Conservation (phyloP, 2,113 vertebrate genomes). For the Noctilio leporinus region DNA sequence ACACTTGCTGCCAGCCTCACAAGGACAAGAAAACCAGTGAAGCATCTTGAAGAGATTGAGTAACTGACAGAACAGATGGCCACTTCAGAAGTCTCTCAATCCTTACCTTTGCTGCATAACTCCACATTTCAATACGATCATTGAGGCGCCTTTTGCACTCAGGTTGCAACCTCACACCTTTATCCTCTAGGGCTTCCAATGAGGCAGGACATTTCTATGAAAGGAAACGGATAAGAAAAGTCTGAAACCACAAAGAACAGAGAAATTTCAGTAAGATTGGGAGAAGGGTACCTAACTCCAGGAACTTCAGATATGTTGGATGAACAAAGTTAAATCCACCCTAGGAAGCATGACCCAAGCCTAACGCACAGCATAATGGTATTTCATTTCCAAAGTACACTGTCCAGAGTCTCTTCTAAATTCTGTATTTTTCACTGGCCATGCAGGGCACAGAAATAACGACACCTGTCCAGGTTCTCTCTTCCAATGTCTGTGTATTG, state of each 20-base stretch:
- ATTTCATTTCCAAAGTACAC: not conserved
- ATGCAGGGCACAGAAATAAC: not conserved
- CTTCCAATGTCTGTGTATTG: not conserved
- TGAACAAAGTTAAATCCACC: not conserved
- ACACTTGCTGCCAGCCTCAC: not conserved
- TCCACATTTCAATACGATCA: conserved; percentile 99
- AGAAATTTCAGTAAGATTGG: not conserved
- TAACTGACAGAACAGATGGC: not conserved
- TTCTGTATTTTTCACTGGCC: not conserved
- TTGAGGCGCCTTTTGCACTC: conserved; percentile 98
- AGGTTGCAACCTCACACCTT: conserved; percentile 93
- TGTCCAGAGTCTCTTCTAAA: not conserved
- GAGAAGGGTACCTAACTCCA: not conserved
- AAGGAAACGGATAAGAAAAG: not conserved
- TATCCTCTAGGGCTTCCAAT: conserved; percentile 97
- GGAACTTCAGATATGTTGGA: not conserved
- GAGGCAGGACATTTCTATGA: conserved; percentile 96
- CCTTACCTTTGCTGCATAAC: conserved; percentile 94
- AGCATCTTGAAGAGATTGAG: not conserved
- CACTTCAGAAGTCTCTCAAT: not conserved
- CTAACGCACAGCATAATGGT: not conserved
- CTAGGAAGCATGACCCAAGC: not conserved
- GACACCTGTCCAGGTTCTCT: not conserved
- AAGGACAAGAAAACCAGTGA: not conserved
- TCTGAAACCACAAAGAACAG: not conserved